phyloP scores from a whole-genome alignment of 2,113 vertebrate genomes.

The Candoia aspera region DNA sequence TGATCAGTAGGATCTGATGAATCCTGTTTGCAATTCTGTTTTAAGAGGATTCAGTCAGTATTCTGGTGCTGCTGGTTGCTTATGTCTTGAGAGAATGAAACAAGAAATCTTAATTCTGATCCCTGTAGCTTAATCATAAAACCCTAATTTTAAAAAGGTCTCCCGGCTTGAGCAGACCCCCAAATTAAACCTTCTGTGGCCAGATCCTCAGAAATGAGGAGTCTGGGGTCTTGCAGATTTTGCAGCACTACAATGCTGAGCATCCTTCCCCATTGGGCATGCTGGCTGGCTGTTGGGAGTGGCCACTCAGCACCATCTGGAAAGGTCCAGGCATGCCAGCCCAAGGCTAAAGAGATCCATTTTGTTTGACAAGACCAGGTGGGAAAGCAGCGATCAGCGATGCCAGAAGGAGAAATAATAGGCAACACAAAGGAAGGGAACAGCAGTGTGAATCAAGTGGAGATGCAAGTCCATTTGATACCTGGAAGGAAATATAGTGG shows the following conservation, averaged over 20 bases:
- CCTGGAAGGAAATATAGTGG: constrained; percentile 40
- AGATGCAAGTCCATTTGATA: constrained; percentile 21
- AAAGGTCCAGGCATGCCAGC: not conserved
- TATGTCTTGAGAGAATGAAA: not conserved
- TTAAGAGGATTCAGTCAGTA: not conserved
- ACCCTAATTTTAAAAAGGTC: not conserved
- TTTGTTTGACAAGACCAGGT: constrained; percentile 31
- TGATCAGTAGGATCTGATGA: not conserved
- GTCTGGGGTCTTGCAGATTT: not conserved
- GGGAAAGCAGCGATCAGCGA: constrained; percentile 18
- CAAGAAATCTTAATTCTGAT: constrained; percentile 28
- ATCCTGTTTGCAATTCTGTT: too few species aligned
- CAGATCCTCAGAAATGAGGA: constrained; percentile 16
- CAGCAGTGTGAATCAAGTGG: constrained; percentile 18
- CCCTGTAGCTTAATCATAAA: not conserved
- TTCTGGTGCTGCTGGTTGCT: not conserved
- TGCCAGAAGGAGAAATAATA: constrained; percentile 31
- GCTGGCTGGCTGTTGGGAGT: not conserved
- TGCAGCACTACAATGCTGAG: not conserved
- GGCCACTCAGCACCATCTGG: not conserved
- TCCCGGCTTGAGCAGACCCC: constrained; percentile 32
- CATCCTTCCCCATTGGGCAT: not conserved
- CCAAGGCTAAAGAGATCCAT: constrained; percentile 37
- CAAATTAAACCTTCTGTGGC: constrained; percentile 42
- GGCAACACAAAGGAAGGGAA: not conserved